Evolutionary conservation across 2,888 invertebrate species (phyloP), one percentile per base, ranked within the genome.

Genomic region (Marronus borbonicus): DNA sequence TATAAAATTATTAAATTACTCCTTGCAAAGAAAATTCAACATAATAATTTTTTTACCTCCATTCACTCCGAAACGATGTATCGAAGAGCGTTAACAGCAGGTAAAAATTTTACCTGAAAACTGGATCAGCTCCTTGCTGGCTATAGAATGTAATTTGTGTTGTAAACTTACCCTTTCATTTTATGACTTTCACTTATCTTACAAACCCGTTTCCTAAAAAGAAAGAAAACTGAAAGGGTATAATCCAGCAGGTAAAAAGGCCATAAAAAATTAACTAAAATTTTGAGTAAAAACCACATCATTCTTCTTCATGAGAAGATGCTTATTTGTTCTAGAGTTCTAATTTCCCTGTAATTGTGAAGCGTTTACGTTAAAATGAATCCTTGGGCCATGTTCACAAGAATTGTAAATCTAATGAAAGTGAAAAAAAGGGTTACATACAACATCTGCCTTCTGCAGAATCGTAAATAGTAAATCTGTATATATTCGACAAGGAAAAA

Each of bases 41-140:
- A 36, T 5, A 36, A 5, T 5, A 36, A 5, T 36, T 36, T 36
- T 36, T 36, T 36, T 36, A 44, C 0, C 12, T 44, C 8, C 1
- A 8, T 44, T 44, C 12, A 8, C 55, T 55, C 1, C 55, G 14
- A 55, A 20, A 55, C 55, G 3, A 20, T 2, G 14, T 55, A 10
- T 24, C 14, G 12, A n/a, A n/a, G 5, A 44, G 12, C 39, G 3
- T n/a, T 8, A 65, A 28, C 66, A 66, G 0, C 44, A 44, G 66
- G 66, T 66, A 66, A 66, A 49, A 66, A 28, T 66, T 66, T 39
- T 49, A 66, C 49, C 49, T 66, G 66, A 66, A 49, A 66, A 44
- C 49, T 62, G 62, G 62, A 31, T 24, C 31, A 62, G 14, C 20
- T 20, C 49, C 3, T 3, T 24, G 8, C 39, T 66, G 39, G 49